Conservation (phyloP, 2,113 vertebrate genomes). For the Lepidothrix coronata region DNA sequence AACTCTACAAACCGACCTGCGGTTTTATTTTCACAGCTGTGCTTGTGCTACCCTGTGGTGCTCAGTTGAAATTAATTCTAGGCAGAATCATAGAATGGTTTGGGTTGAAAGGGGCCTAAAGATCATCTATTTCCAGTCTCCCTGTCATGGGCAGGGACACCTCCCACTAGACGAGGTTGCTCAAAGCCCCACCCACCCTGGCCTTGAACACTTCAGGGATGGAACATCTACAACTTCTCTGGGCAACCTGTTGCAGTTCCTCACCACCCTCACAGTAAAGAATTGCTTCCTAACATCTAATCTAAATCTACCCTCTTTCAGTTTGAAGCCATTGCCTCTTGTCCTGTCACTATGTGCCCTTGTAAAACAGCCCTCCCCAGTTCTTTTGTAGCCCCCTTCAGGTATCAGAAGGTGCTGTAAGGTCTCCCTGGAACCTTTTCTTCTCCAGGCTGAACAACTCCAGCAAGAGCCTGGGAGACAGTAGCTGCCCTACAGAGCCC, state of each 20-base stretch:
- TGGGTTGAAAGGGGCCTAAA: background rate
- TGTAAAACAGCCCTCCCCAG: background rate
- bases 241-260: accelerated
- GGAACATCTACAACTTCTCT: background rate
- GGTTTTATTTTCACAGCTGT: slow-evolving; percentile 60
- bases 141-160: background rate
- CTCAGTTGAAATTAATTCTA: slow-evolving; percentile 14
- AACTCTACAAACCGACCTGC: slow-evolving; percentile 38
- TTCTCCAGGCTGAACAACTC: background rate
- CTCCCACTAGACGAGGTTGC: background rate
- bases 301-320: background rate
- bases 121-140: background rate
- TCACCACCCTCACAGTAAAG: background rate
- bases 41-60: slow-evolving; percentile 11
- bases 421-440: background rate
- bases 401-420: background rate
- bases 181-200: background rate
- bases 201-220: background rate
- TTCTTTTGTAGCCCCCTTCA: background rate
- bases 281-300: background rate
- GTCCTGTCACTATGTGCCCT: background rate
- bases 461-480: background rate
- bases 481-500: background rate
- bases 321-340: background rate
- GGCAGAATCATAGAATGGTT: background rate